phyloP scores from a whole-genome alignment of 2,888 invertebrate genomes.

The Gerosis bhagava region DNA sequence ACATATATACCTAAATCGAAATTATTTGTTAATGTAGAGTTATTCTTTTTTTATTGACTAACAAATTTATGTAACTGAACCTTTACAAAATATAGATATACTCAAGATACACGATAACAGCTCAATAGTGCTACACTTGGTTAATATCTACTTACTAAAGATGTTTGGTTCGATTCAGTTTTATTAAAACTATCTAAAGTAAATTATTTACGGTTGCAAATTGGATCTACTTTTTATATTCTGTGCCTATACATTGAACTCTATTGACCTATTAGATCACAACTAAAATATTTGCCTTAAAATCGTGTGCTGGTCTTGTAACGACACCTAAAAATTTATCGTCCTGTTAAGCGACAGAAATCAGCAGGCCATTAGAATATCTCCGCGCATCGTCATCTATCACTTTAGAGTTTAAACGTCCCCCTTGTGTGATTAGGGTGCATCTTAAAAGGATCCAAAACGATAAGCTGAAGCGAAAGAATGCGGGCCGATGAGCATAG shows the following conservation, averaged over 20 bases:
- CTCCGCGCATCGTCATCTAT: slow-evolving; percentile 63
- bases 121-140: too few relatives aligned
- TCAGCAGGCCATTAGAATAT: slow-evolving; percentile 74
- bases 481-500: slow-evolving; percentile 73
- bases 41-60: too few relatives aligned
- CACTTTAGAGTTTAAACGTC: slow-evolving; percentile 69
- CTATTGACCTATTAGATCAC: slow-evolving; percentile 3
- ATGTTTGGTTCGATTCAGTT: too few relatives aligned
- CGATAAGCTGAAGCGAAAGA: slow-evolving; percentile 73
- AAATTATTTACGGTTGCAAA: too few relatives aligned
- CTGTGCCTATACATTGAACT: slow-evolving; percentile 1
- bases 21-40: too few relatives aligned
- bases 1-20: not conserved
- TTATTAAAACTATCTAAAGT: too few relatives aligned
- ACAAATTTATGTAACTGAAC: too few relatives aligned
- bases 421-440: slow-evolving; percentile 73
- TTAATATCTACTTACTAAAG: too few relatives aligned
- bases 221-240: not conserved
- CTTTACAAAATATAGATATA: too few relatives aligned
- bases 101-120: too few relatives aligned
- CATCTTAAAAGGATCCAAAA: slow-evolving; percentile 77
- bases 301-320: slow-evolving; percentile 1
- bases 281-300: not conserved
- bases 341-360: slow-evolving; percentile 44
- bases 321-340: slow-evolving; percentile 15